Base-by-base conservation (phyloP, 2,113 vertebrate genomes). In the Coreoperca whiteheadi region DNA sequence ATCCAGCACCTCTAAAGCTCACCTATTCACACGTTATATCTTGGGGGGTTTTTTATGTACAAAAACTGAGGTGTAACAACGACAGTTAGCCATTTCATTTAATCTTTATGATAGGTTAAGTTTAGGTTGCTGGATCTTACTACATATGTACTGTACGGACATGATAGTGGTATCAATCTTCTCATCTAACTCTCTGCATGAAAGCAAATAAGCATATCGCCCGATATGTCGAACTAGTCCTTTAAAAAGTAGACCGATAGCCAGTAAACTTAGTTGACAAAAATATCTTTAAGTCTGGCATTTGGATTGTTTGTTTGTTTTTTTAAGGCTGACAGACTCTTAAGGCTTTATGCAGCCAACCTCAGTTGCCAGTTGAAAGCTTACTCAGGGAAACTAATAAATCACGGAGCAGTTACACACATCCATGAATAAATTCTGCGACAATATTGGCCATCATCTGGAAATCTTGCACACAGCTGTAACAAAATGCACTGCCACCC, bases 401-500 rank as follows among this genome's bases (percentile, higher is more conserved):
- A 84, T 89, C 68, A 53, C 66, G 71, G 71, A 76, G 30, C 75
- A 41, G 70, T 83, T 77, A 59, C 77, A 81, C 30, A 11, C 51
- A 53, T 37, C 75, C 48, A 28, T 83, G 79, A 86, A 84, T 84
- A 81, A 72, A 86, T 81, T 64, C 68, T 37, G 63, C 4, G 14
- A 75, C 41, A 41, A 41, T 81, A 67, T 83, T 79, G 71, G 56
- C 68, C 68, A 64, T 68, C 74, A 78, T 87, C 43, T 56, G 54
- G 65, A 88, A 77, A 82, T 87, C 82, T 74, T 53, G 23, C 43
- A 51, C 65, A 30, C 34, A 43, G 76, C 67, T 77, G 77, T 68
- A 75, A 81, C 67, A 82, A 84, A 84, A 86, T 66, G 46, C 82
- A 79, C 66, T 32, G 21, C 53, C 39, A 30, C 67, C 72, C 63